Evolutionary conservation across 2,888 invertebrate genomes (phyloP).

Genomic region (Nomada goodeniana): DNA sequence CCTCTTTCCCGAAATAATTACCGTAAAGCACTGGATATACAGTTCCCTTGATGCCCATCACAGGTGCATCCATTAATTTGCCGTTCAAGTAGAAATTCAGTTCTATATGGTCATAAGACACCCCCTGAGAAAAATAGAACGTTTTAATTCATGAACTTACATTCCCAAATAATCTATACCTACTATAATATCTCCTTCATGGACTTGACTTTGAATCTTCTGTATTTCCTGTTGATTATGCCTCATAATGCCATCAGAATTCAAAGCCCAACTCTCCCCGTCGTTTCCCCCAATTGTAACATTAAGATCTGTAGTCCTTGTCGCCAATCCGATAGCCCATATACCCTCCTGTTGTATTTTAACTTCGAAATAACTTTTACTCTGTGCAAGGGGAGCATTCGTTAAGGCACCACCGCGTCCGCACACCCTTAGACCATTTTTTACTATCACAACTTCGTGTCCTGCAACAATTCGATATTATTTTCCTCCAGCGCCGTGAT

Average conservation of each 20-base stretch:
- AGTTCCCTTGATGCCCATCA: slow-evolving; percentile 95
- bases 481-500: background rate
- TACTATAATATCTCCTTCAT: slow-evolving; percentile 96
- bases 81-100: slow-evolving; percentile 98
- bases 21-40: slow-evolving; percentile 97
- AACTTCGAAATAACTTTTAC: slow-evolving; percentile 99
- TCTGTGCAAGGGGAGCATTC: slow-evolving; percentile 97
- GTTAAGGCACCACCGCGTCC: slow-evolving; percentile 98
- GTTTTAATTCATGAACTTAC: slow-evolving; percentile 12
- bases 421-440: slow-evolving; percentile 96
- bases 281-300: slow-evolving; percentile 93
- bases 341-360: slow-evolving; percentile 98
- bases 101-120: slow-evolving; percentile 98
- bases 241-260: slow-evolving; percentile 94
- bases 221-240: slow-evolving; percentile 92
- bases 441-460: slow-evolving; percentile 97
- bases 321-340: slow-evolving; percentile 98
- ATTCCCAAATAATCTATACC: slow-evolving; percentile 68
- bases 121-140: slow-evolving; percentile 87
- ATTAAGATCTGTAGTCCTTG: slow-evolving; percentile 94
- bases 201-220: slow-evolving; percentile 86
- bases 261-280: slow-evolving; percentile 96
- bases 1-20: slow-evolving; percentile 82
- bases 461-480: slow-evolving; percentile 86
- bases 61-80: slow-evolving; percentile 92